Base-by-base conservation (phyloP, 2,888 invertebrate species). In the Volucella zonaria region DNA sequence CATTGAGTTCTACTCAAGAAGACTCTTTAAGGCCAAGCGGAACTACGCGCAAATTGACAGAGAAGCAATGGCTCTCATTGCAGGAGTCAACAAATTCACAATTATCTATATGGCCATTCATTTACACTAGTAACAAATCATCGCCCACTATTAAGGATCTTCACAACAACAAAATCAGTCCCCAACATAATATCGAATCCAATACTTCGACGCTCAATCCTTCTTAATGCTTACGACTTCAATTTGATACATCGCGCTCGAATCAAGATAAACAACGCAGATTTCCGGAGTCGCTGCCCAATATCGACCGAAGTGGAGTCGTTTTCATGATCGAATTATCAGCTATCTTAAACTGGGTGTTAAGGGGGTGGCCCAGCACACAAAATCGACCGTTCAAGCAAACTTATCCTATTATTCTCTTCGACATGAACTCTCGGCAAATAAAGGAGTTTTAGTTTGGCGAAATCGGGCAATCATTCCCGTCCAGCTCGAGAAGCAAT, bases 291-390 rank as follows among this genome's bases (percentile, higher is more conserved):
- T 15, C 42, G 70, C 43, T 70, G 59, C 12, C 78, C 64, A 61
- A 62, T 73, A 54, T 45, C 62, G 38, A 62, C 61, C 52, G 40
- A 62, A 62, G 45, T 45, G 8, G 73, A 31, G 4, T 14, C 3
- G 59, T 71, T 45, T 52, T 79, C 56, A 76, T 79, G 75, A 79
- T 79, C n/a, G 73, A 82, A 38, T 15, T 64, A 15, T 47, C 43
- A 18, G 52, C n/a, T 23, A 11, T 67, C 66, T 23, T 64, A 18
- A 74, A 73, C 40, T 73, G 73, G 64, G 66, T 79, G 51, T 58
- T 66, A 59, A 79, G 18, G 66, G 66, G 42, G 12, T 79, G 49
- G 56, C 47, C 58, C 51, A 47, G 31, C 43, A 18, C n/a, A 9
- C 47, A 73, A 58, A 66, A 49, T 77, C 14, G 43, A 77, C n/a